Base-by-base conservation (phyloP, 2,113 vertebrate species). In the Campylomormyrus numenius region DNA sequence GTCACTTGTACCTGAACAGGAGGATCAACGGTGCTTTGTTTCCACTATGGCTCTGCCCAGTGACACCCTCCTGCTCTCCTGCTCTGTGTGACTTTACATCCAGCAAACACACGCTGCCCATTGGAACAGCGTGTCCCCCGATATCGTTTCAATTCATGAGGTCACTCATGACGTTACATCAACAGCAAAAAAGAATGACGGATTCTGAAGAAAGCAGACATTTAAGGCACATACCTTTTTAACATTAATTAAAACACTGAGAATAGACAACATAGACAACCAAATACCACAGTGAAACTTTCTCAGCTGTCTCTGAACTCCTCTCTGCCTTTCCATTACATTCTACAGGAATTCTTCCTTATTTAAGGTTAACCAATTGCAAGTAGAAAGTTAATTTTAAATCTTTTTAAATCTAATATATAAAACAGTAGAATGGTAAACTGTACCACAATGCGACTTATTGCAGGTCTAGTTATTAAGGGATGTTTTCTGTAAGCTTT, bases 1-100 rank as follows among this genome's bases (percentile, higher is more conserved):
- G 95, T 96, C 95, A 95, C 94, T 95, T 95, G 94, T 93, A 92
- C 87, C 93, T 93, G 91, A 90, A 89, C 70, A 92, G 91, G 92
- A 90, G 92, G 92, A 95, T 94, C 92, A 96, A 95, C 88, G 90
- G 93, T 86, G 91, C 94, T 93, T 95, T 95, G 94, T 95, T 94
- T 42, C 24, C 27, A 24, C 9, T 4, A 13, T 11, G 11, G n/a
- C n/a, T 31, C 50, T 13, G 24, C 49, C 39, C 42, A 15, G 39
- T 0, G n/a, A 70, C 10, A 13, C 62, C 27, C 62, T 70, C n/a
- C 62, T 31, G 9, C n/a, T 10, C 62, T 70, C 3, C 62, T 70
- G 9, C 3, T 1, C 62, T 27, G 62, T 24, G 24, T n/a, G 24
- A 27, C 58, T 62, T 10, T 3, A 56, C 53, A 21, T 56, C 53